phyloP scores from a whole-genome alignment of 2,113 vertebrate species.

The Mellivora capensis region DNA sequence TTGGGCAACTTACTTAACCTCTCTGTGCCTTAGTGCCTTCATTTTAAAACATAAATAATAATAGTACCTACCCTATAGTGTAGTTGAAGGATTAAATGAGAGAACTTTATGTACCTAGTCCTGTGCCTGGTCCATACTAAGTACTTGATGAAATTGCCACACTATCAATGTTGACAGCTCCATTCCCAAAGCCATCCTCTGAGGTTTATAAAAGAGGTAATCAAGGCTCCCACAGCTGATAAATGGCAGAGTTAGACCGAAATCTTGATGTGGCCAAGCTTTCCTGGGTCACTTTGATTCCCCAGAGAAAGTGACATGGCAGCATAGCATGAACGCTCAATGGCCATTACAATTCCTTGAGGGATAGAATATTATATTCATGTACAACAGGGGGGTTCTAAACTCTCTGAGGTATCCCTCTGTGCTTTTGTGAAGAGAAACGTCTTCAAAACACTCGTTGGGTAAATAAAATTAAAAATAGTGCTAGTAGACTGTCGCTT shows the following conservation, averaged over 20 bases:
- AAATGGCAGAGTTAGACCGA: not conserved
- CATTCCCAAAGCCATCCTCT: not conserved
- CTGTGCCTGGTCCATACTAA: not conserved
- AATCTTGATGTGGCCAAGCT: not conserved
- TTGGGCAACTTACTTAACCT: not conserved
- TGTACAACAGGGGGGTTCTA: not conserved
- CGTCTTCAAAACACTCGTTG: not conserved
- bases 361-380: not conserved
- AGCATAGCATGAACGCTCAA: accelerated
- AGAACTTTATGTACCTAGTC: accelerated
- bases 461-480: not conserved
- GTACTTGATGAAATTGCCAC: not conserved
- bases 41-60: not conserved
- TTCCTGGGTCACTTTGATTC: not conserved
- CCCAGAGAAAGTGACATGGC: not conserved
- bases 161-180: not conserved
- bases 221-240: not conserved
- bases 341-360: not conserved
- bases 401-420: not conserved
- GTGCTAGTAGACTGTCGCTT: not conserved
- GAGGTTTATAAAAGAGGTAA: not conserved
- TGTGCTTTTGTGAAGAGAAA: not conserved
- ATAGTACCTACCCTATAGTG: not conserved
- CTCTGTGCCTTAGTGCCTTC: not conserved
- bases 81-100: not conserved